Conservation (phyloP, 2,113 vertebrate genomes). For the Tor tambroides region DNA sequence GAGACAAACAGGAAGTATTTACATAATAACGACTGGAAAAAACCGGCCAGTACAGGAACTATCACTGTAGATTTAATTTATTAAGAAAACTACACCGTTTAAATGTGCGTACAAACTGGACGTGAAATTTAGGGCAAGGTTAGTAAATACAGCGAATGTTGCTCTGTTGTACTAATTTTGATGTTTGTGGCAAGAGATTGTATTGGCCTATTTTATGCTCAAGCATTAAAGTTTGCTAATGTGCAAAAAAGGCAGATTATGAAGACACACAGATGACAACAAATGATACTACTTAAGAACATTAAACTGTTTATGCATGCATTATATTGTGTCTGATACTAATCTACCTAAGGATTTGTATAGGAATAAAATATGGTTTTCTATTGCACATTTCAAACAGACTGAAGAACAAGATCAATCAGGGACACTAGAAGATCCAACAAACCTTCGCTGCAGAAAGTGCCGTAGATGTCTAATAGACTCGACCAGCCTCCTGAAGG, state of each 20-base stretch:
- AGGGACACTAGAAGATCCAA: neutral
- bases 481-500: constrained; percentile 56
- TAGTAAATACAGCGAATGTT: neutral
- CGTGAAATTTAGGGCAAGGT: neutral
- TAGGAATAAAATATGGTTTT: neutral
- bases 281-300: neutral
- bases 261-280: neutral
- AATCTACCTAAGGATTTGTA: neutral
- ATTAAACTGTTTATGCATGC: neutral
- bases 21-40: neutral
- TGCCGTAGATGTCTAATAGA: constrained; percentile 69
- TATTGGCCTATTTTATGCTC: neutral
- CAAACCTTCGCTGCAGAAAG: constrained; percentile 70
- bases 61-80: neutral
- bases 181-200: neutral
- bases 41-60: neutral
- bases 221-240: neutral
- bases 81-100: neutral
- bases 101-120: neutral
- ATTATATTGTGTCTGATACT: neutral
- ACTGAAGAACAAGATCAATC: neutral
- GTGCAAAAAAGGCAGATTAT: neutral
- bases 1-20: neutral
- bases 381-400: constrained; percentile 27
- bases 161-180: neutral